These are phyloP conservation scores for Bombycilla garrulus DNA, from an alignment of 2,113 vertebrate species.

Conservation along the genomic window DNA sequence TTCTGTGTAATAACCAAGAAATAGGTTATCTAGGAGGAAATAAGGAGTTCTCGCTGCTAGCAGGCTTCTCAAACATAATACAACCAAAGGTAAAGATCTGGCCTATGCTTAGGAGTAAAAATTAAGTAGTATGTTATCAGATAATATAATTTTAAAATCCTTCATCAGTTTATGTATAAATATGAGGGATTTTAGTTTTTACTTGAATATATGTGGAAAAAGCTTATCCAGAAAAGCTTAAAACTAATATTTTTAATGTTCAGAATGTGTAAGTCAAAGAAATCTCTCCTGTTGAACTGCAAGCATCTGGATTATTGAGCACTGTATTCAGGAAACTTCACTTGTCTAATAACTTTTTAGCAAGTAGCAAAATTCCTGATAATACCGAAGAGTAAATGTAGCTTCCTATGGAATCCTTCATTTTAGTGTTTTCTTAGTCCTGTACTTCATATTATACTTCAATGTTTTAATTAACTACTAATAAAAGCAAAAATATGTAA, in stretches of 20 bases:
- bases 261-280: background rate
- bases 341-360: background rate
- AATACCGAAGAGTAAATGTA: background rate
- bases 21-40: background rate
- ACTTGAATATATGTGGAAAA: background rate
- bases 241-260: background rate
- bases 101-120: background rate
- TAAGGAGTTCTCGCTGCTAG: background rate
- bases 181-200: background rate
- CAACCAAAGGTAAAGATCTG: background rate
- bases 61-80: background rate
- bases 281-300: background rate
- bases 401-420: background rate
- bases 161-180: background rate
- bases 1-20: background rate
- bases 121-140: background rate
- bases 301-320: background rate
- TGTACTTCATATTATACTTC: background rate
- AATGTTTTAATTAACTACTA: constrained; percentile 16
- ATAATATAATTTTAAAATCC: background rate
- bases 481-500: constrained; percentile 7
- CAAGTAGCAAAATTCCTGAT: constrained; percentile 3
- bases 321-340: background rate
- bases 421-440: constrained; percentile 46
- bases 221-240: background rate